A percentile compares a stretch with the other conserved stretches of the same genome.
phyloP scores from a whole-genome alignment of 2,888 invertebrate genomes.

The Physocephala rufipes region DNA sequence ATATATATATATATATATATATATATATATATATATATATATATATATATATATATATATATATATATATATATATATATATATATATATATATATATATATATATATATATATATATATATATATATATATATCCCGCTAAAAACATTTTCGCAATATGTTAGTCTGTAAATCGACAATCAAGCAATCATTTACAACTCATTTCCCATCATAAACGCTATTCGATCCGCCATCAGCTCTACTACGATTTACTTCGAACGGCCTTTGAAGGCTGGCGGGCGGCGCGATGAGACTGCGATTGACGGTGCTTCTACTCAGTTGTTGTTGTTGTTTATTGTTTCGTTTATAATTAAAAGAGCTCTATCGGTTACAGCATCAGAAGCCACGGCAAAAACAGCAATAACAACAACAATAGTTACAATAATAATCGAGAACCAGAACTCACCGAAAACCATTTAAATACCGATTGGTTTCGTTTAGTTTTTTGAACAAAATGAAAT shows the following conservation, averaged over 20 bases:
- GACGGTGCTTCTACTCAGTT: conserved; percentile 37
- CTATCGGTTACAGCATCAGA: not conserved
- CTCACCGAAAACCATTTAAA: conserved; percentile 17
- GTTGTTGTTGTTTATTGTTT: not conserved
- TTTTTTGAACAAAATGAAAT: not conserved
- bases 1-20: too few relatives aligned
- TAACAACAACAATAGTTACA: not conserved
- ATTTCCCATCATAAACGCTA: conserved; percentile 64
- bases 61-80: too few relatives aligned
- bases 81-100: too few relatives aligned
- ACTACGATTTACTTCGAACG: too few relatives aligned
- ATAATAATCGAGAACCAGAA: not conserved
- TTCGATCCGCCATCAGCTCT: conserved; percentile 30
- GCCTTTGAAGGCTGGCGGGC: conserved; percentile 1
- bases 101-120: too few relatives aligned
- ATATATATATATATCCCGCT: too few relatives aligned
- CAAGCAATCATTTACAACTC: conserved; percentile 63
- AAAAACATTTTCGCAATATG: conserved; percentile 42
- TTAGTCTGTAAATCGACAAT: conserved; percentile 63
- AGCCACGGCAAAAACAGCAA: not conserved
- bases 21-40: too few relatives aligned
- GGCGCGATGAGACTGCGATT: conserved; percentile 12
- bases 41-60: too few relatives aligned
- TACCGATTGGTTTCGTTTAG: conserved; percentile 12
- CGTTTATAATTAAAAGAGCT: conserved; percentile 1